These are phyloP conservation scores for Taxidea taxus DNA, from an alignment of 2,113 vertebrate genomes.

Conservation along the genomic window DNA sequence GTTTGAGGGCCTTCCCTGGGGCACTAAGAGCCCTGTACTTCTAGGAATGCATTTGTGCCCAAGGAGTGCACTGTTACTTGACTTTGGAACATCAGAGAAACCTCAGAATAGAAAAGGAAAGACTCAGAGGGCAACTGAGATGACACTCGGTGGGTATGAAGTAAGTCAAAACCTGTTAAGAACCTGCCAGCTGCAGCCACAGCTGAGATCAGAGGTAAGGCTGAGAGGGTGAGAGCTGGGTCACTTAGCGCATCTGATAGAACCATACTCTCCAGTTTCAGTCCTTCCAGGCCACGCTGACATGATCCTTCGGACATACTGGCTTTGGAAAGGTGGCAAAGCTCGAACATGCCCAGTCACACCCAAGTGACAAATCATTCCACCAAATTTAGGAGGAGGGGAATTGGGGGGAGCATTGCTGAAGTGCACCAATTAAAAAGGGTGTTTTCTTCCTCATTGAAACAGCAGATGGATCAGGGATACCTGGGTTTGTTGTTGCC, in stretches of 20 bases:
- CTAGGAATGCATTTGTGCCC: not conserved
- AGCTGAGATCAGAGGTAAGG: not conserved
- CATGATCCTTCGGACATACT: not conserved
- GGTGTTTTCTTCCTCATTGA: not conserved
- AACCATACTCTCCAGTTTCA: not conserved
- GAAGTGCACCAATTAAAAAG: not conserved
- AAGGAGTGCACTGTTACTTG: not conserved
- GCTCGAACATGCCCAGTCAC: not conserved
- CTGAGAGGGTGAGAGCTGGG: not conserved
- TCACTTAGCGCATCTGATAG: fast-evolving
- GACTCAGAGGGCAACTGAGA: not conserved
- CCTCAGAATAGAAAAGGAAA: not conserved
- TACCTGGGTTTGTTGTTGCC: not conserved
- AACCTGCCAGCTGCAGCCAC: not conserved
- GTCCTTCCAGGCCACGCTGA: not conserved
- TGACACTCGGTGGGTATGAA: fast-evolving
- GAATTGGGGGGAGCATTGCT: not conserved
- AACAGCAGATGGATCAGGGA: not conserved
- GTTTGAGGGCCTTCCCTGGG: not conserved
- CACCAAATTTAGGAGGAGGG: not conserved
- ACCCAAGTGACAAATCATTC: not conserved
- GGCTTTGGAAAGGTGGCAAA: not conserved
- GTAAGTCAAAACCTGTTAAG: not conserved
- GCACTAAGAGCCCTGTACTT: not conserved
- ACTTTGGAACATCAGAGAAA: not conserved